phyloP scores from a whole-genome alignment of 2,797 vertebrate genomes.

The Sebastes jordani region DNA sequence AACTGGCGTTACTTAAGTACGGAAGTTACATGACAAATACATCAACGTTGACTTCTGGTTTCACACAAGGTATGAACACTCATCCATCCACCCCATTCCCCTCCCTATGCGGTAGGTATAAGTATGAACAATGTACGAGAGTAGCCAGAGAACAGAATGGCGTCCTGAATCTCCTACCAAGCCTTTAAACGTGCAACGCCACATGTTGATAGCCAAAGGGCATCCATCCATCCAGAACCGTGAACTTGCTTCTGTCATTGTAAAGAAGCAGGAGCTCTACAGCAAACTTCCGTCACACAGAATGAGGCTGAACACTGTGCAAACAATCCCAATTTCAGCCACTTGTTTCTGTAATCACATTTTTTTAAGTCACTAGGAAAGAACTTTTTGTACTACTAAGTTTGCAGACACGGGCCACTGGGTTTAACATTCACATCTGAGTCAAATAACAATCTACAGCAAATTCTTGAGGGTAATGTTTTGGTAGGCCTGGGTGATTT shows the following conservation, averaged over 20 bases:
- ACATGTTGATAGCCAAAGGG: neutral
- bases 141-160: neutral
- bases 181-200: neutral
- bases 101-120: neutral
- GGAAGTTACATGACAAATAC: no score
- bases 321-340: neutral
- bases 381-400: neutral
- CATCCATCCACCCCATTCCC: neutral
- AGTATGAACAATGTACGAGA: neutral
- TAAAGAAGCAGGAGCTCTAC: neutral
- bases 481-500: slow-evolving; percentile 52
- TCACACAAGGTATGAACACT: neutral
- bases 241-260: neutral
- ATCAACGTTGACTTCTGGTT: no score
- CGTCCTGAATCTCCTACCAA: neutral
- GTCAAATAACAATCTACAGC: slow-evolving; percentile 20
- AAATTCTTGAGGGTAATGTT: slow-evolving; percentile 48
- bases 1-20: no score
- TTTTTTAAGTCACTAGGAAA: neutral
- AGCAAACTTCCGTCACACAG: neutral
- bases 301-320: neutral
- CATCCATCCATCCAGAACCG: neutral
- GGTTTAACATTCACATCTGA: slow-evolving; percentile 18
- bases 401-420: neutral
- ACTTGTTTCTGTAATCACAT: neutral